Percentiles rank a stretch among this genome's conserved stretches.
Evolutionary conservation across 2,888 invertebrate species (phyloP).

Genomic region (Cenopis cana): DNA sequence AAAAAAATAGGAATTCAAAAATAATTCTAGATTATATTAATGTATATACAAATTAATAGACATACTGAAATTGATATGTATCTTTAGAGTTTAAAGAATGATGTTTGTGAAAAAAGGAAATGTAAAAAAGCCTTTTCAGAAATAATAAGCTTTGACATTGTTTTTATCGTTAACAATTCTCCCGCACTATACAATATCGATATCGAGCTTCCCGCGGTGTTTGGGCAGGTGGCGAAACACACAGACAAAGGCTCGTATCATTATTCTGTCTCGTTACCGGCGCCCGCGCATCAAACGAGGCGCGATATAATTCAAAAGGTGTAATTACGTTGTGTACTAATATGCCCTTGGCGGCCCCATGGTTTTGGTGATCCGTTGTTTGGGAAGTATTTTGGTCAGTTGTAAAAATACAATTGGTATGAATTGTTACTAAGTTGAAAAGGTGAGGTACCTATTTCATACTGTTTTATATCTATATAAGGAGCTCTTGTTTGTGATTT

Average conservation of each 20-base stretch:
- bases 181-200: constrained; percentile 48
- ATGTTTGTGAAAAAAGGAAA: no score
- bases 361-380: constrained; percentile 35
- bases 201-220: constrained; percentile 59
- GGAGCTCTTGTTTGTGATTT: no score
- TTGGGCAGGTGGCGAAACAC: constrained; percentile 84
- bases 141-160: no score
- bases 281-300: constrained; percentile 71
- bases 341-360: constrained; percentile 46
- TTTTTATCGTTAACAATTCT: not conserved
- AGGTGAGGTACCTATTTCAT: no score
- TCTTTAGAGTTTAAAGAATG: no score
- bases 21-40: no score
- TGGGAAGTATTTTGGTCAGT: constrained; percentile 18
- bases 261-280: constrained; percentile 84
- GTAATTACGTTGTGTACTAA: constrained; percentile 77
- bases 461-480: no score
- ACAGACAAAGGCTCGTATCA: constrained; percentile 81
- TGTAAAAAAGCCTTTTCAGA: no score
- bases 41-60: no score
- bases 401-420: not conserved
- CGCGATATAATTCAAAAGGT: constrained; percentile 74
- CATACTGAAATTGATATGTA: no score
- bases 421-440: not conserved
- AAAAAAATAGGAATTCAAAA: no score